Evolutionary conservation across 2,797 vertebrate genomes (phyloP).

Genomic region (Pangasius djambal): DNA sequence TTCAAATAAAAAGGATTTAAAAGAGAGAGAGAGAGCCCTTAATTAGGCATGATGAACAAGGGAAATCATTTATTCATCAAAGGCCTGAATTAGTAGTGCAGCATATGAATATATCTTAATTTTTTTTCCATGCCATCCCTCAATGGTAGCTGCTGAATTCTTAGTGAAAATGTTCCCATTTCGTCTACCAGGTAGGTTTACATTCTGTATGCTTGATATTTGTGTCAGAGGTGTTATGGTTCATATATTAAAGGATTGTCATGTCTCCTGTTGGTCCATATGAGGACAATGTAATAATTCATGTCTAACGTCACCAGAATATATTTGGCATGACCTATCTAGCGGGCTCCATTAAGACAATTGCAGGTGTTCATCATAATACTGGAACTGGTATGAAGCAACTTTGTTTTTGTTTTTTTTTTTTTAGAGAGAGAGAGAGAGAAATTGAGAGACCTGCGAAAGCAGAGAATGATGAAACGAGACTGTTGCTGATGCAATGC

Average conservation of each 20-base stretch:
- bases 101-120: neutral
- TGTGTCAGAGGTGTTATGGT: neutral
- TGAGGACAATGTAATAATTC: slow-evolving; percentile 37
- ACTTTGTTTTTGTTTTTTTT: slow-evolving; percentile 14
- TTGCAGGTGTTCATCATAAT: slow-evolving; percentile 13
- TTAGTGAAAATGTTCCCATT: neutral
- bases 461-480: slow-evolving; percentile 34
- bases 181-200: neutral
- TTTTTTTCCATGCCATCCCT: neutral
- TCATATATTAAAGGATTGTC: neutral
- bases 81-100: slow-evolving; percentile 22
- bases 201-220: neutral
- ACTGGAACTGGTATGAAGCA: neutral
- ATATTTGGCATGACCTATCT: slow-evolving; percentile 23
- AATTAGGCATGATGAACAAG: slow-evolving; percentile 48
- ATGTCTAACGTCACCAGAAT: slow-evolving; percentile 23
- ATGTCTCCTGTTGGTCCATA: neutral
- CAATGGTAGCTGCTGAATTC: neutral
- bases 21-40: slow-evolving; percentile 35
- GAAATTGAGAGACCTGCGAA: neutral
- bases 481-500: slow-evolving; percentile 39
- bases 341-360: slow-evolving; percentile 14
- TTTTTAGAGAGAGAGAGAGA: neutral
- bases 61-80: slow-evolving; percentile 50
- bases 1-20: neutral